Percentiles rank a stretch among this genome's conserved stretches.
Evolutionary conservation across 2,888 invertebrate genomes (phyloP).

Genomic region (Neria commutata): DNA sequence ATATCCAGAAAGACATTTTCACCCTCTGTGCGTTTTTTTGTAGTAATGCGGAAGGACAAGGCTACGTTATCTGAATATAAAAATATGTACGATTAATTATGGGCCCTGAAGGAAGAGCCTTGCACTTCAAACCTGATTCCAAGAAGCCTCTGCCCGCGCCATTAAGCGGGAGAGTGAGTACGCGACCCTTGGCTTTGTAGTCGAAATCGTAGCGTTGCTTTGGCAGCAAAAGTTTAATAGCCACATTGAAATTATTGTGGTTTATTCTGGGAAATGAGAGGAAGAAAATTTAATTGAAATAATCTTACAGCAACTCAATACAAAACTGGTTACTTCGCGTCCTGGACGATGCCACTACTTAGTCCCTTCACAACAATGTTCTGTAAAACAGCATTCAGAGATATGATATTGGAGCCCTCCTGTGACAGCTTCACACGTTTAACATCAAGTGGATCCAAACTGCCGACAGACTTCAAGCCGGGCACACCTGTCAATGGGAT

Average conservation of each 20-base stretch:
- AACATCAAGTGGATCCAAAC: slow-evolving; percentile 39
- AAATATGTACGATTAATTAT: neutral
- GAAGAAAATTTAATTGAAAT: neutral
- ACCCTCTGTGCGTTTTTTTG: slow-evolving; percentile 26
- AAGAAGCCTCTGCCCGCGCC: slow-evolving; percentile 65
- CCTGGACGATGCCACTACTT: slow-evolving; percentile 66
- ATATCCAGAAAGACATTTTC: slow-evolving; percentile 68
- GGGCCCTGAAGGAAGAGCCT: neutral
- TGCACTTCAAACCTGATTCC: slow-evolving; percentile 68
- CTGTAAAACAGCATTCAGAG: slow-evolving; percentile 70
- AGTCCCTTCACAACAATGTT: slow-evolving; percentile 70
- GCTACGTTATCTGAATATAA: slow-evolving; percentile 32
- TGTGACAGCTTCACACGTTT: slow-evolving; percentile 40
- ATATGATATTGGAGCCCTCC: slow-evolving; percentile 37
- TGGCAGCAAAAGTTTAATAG: slow-evolving; percentile 67
- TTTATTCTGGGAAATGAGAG: slow-evolving; percentile 65
- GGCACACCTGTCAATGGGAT: slow-evolving; percentile 32
- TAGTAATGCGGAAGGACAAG: slow-evolving; percentile 22
- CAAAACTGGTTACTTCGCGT: slow-evolving; percentile 63
- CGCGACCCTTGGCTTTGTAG: slow-evolving; percentile 70
- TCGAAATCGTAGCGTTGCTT: slow-evolving; percentile 70
- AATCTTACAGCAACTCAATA: slow-evolving; percentile 29
- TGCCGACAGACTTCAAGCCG: slow-evolving; percentile 35
- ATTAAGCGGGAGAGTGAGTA: slow-evolving; percentile 70
- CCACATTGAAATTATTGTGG: slow-evolving; percentile 68